A percentile compares a stretch with the other conserved stretches of the same genome.
Conservation (phyloP, 2,113 vertebrate genomes). For the Pseudopodoces humilis region DNA sequence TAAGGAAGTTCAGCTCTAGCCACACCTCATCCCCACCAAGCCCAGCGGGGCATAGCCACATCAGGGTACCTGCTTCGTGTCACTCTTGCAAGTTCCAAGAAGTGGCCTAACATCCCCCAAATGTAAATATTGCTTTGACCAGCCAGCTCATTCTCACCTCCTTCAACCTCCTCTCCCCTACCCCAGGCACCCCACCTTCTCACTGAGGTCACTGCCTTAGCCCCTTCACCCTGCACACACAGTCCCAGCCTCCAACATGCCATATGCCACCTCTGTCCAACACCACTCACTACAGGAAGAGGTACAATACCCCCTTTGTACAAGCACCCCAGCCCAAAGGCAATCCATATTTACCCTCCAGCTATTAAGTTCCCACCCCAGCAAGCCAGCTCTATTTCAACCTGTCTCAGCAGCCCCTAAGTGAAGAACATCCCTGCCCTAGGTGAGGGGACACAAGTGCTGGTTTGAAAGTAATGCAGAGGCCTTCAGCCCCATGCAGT, state of each 20-base stretch:
- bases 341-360: not conserved
- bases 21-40: not conserved
- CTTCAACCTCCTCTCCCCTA: not conserved
- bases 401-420: not conserved
- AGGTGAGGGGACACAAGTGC: not conserved
- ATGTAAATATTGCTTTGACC: not conserved
- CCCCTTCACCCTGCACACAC: not conserved
- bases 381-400: not conserved
- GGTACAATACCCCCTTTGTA: not conserved
- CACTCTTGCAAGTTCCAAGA: not conserved
- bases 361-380: not conserved
- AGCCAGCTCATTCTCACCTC: not conserved
- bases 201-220: not conserved
- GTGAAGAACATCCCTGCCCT: not conserved
- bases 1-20: not conserved
- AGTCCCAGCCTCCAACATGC: not conserved
- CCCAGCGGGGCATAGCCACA: fast-evolving
- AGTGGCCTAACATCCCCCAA: not conserved
- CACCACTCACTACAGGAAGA: not conserved
- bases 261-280: not conserved
- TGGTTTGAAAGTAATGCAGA: not conserved
- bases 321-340: not conserved
- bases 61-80: fast-evolving
- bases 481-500: not conserved
- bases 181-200: not conserved